Evolutionary conservation across 2,888 invertebrate species (phyloP).

Genomic region (Meghimatium bilineatum): DNA sequence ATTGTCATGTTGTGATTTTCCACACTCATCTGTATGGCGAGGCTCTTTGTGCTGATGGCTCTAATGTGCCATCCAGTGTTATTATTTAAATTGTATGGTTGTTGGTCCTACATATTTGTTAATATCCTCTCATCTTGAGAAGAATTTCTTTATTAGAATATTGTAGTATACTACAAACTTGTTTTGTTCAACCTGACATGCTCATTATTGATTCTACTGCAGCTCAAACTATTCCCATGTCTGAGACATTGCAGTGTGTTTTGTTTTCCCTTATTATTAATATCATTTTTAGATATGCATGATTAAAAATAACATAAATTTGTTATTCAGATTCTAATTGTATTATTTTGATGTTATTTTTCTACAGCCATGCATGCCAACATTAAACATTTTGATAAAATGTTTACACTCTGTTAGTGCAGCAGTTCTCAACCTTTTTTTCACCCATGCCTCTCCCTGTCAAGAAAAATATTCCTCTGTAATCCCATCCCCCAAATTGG

Average conservation of each 20-base stretch:
- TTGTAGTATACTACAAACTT: background rate
- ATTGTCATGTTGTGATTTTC: too few relatives aligned
- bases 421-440: background rate
- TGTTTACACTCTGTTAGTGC: background rate
- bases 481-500: too few relatives aligned
- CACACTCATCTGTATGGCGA: too few relatives aligned
- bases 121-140: too few relatives aligned
- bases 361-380: background rate
- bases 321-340: constrained; percentile 8
- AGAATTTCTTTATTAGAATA: too few relatives aligned
- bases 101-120: too few relatives aligned
- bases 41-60: too few relatives aligned
- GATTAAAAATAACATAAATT: background rate
- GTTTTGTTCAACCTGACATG: background rate
- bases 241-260: background rate
- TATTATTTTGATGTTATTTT: background rate
- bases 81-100: too few relatives aligned
- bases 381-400: background rate
- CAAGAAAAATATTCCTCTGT: too few relatives aligned
- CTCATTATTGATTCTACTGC: background rate
- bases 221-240: background rate
- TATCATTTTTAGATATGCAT: background rate
- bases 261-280: background rate
- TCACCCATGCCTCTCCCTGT: too few relatives aligned
- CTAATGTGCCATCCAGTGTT: too few relatives aligned